Evolutionary conservation across 2,113 vertebrate species (phyloP).

Genomic region (Oreochromis aureus): DNA sequence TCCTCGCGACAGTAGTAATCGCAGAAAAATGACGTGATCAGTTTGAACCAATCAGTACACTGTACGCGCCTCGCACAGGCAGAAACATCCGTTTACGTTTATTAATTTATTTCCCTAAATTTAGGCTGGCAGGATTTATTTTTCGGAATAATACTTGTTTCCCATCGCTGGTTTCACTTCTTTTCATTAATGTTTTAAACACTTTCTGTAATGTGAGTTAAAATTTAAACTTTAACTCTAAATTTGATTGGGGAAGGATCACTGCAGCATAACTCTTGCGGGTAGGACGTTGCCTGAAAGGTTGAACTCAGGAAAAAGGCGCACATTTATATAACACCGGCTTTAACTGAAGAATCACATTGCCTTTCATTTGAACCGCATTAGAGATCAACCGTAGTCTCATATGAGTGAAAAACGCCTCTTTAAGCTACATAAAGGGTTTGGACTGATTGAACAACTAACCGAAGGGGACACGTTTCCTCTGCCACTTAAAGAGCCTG

Average conservation of each 20-base stretch:
- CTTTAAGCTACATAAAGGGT: no score
- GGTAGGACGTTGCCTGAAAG: background rate
- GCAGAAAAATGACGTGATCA: background rate
- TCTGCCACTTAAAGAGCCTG: background rate
- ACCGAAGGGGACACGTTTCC: background rate
- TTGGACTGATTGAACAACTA: background rate
- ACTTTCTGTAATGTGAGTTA: background rate
- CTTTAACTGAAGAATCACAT: background rate
- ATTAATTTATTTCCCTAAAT: accelerated
- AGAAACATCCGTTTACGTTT: background rate
- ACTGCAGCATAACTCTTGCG: background rate
- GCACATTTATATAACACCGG: accelerated
- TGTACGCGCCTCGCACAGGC: accelerated
- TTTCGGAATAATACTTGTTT: accelerated
- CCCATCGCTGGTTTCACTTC: accelerated
- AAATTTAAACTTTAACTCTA: background rate
- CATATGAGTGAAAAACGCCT: background rate
- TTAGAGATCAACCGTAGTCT: background rate
- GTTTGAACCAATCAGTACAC: background rate
- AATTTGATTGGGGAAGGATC: background rate
- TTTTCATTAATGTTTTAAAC: background rate
- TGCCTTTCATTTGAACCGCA: background rate
- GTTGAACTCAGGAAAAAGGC: accelerated
- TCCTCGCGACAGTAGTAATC: background rate
- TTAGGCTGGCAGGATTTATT: background rate